A percentile compares a stretch with the other conserved stretches of the same genome.
phyloP scores from a whole-genome alignment of 1,140 invertebrate species.

The Apis dorsata region DNA sequence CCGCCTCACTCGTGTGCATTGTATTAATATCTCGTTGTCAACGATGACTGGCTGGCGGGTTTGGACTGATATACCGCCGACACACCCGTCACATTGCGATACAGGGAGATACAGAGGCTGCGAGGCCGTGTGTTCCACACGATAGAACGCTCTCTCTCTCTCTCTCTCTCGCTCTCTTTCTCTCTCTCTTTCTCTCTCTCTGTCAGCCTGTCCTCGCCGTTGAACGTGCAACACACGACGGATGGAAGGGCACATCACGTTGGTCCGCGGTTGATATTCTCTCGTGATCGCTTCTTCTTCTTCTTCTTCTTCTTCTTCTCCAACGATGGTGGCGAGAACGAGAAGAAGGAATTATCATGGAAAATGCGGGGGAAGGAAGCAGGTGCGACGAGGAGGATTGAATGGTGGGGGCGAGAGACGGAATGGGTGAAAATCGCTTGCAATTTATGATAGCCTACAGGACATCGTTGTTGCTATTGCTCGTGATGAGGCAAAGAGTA shows the following conservation, averaged over 20 bases:
- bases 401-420: neutral
- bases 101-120: constrained; percentile 56
- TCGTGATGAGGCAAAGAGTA: constrained; percentile 4
- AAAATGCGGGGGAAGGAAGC: neutral
- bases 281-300: neutral
- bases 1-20: constrained; percentile 52
- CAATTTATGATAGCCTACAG: constrained; percentile 43
- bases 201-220: too few species aligned
- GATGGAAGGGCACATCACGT: too few species aligned
- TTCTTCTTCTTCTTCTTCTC: too few species aligned
- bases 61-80: constrained; percentile 65
- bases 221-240: too few species aligned
- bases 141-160: neutral
- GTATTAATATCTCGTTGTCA: constrained; percentile 69
- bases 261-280: constrained; percentile 4
- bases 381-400: constrained; percentile 8
- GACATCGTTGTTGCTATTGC: constrained; percentile 26
- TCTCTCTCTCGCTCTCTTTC: too few species aligned
- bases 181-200: too few species aligned
- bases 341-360: neutral
- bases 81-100: constrained; percentile 69
- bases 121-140: constrained; percentile 33
- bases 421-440: constrained; percentile 31
- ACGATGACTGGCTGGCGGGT: constrained; percentile 52
- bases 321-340: neutral